These are phyloP conservation scores for Leptinotarsa texana DNA, from an alignment of 1,140 invertebrate genomes.

Conservation along the genomic window DNA sequence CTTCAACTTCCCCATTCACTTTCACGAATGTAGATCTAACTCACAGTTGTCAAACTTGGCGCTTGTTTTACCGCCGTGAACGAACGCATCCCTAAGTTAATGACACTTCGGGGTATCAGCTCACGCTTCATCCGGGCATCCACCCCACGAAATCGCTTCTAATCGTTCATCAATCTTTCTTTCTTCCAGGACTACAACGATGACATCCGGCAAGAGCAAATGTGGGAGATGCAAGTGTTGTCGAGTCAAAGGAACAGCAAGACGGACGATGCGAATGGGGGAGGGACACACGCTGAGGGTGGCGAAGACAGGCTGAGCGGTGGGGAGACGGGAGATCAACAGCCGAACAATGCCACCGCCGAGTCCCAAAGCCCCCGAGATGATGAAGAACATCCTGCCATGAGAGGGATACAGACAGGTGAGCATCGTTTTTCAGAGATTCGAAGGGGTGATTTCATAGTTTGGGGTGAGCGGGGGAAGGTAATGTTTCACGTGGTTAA, in stretches of 20 bases:
- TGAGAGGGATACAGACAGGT: slow-evolving; percentile 58
- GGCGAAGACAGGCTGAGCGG: slow-evolving; percentile 50
- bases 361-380: slow-evolving; percentile 56
- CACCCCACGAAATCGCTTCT: too few species aligned
- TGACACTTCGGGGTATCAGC: too few species aligned
- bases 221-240: slow-evolving; percentile 76
- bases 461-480: too few species aligned
- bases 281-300: slow-evolving; percentile 11
- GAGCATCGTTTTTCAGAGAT: slow-evolving; percentile 23
- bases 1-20: too few species aligned
- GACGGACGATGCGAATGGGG: slow-evolving; percentile 46
- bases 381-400: slow-evolving; percentile 49
- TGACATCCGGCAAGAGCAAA: slow-evolving; percentile 82
- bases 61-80: too few species aligned
- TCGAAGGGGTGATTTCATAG: too few species aligned
- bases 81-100: too few species aligned
- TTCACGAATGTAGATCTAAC: too few species aligned
- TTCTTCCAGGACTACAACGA: slow-evolving; percentile 73
- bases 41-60: too few species aligned
- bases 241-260: slow-evolving; percentile 51
- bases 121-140: too few species aligned
- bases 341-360: slow-evolving; percentile 50
- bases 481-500: too few species aligned
- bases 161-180: neutral
- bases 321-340: slow-evolving; percentile 49